phyloP scores from a whole-genome alignment of 2,797 vertebrate genomes.

The Ciconia nigra region DNA sequence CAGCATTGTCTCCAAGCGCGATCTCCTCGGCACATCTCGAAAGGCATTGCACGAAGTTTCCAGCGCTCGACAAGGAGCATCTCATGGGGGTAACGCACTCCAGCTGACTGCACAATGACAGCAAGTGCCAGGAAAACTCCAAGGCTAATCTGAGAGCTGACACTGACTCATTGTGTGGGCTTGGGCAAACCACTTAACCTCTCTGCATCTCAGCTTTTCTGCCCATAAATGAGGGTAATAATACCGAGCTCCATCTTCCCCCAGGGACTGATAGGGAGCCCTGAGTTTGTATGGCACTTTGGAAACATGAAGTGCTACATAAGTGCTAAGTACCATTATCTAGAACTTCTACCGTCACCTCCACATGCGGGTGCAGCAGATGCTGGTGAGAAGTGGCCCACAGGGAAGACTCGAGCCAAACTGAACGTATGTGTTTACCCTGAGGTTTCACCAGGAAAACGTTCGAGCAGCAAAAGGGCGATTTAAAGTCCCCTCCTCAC shows the following conservation, averaged over 20 bases:
- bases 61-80: background rate
- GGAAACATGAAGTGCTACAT: slow-evolving; percentile 12
- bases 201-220: background rate
- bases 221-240: slow-evolving; percentile 26
- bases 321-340: slow-evolving; percentile 19
- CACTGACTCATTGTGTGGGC: slow-evolving; percentile 19
- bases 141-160: slow-evolving; percentile 8
- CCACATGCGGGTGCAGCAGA: background rate
- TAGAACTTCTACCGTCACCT: background rate
- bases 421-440: rapidly evolving
- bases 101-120: background rate
- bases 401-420: background rate
- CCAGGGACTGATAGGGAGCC: background rate
- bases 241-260: background rate
- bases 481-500: background rate
- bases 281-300: background rate
- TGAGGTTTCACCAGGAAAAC: background rate
- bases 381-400: background rate
- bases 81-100: background rate
- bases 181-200: slow-evolving; percentile 50
- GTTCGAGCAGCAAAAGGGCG: background rate
- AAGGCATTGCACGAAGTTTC: background rate
- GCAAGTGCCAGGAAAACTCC: slow-evolving; percentile 20
- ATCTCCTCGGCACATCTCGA: background rate
- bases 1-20: background rate